Evolutionary conservation across 2,888 invertebrate genomes (phyloP), one percentile per base, ranked within the genome.

Genomic region (Diplolepis rosae): DNA sequence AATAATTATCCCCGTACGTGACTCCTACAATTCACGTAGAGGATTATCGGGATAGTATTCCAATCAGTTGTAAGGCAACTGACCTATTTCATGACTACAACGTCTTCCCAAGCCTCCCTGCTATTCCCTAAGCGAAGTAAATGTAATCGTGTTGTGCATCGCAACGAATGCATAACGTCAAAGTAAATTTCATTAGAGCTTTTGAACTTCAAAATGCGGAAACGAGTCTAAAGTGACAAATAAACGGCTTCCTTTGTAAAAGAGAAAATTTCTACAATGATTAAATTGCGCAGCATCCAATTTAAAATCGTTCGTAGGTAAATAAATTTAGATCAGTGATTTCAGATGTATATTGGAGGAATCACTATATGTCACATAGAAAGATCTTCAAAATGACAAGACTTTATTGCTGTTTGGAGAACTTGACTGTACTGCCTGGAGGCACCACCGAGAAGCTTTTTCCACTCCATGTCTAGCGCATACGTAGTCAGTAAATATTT

Each of bases 51-150:
- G 70, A 68, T 73, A 71, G 71, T 66, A 66, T 39, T 66, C 61
- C 67, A 65, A 71, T 73, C 65, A 70, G 65, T 66, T 75, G 71
- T 75, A 73, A 71, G 71, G 71, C 61, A 67, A 75, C 69, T 69
- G 67, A 69, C 73, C 73, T 71, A 73, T 71, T 75, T 73, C 73
- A 73, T 56, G 73, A 70, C 71, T 71, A 71, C 65, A 68, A 73
- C 73, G 68, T 66, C 71, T 75, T 69, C 66, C 50, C 69, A 71
- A 73, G 73, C 56, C 42, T 69, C 50, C 45, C 71, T 56, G 13
- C n/a, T 67, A 52, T 27, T 50, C 50, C 67, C 61, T 35, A 61
- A 42, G 61, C 61, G 39, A 27, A 42, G 39, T 61, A 27, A 61
- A 61, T 61, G 61, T 61, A 39, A 61, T 61, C 61, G 24, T 61